Evolutionary conservation across 2,888 invertebrate genomes (phyloP).

Genomic region (Cinara cedri): DNA sequence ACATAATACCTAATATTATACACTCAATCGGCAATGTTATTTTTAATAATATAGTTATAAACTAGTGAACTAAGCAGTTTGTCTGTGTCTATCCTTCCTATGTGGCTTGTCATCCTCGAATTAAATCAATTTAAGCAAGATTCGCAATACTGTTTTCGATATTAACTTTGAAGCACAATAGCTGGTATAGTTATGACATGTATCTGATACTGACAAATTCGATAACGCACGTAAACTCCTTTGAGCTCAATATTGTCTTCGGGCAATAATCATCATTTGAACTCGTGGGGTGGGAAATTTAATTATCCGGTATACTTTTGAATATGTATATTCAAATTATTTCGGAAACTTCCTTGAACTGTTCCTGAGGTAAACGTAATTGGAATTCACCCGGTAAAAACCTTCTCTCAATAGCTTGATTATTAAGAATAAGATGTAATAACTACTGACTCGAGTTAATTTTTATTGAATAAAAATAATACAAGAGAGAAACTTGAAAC

Average conservation of each 20-base stretch:
- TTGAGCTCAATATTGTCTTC: constrained; percentile 13
- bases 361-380: background rate
- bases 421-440: background rate
- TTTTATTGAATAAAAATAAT: background rate
- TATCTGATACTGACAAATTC: constrained; percentile 1
- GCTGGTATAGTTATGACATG: background rate
- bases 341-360: background rate
- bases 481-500: background rate
- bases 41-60: background rate
- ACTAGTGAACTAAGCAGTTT: too few relatives aligned
- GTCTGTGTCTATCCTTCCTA: too few relatives aligned
- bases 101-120: background rate
- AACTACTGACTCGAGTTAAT: background rate
- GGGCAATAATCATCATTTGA: constrained; percentile 31
- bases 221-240: constrained; percentile 14
- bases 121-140: background rate
- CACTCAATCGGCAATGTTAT: too few relatives aligned
- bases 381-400: background rate
- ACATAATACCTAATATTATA: too few relatives aligned
- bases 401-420: background rate
- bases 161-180: background rate
- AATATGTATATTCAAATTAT: constrained; percentile 21
- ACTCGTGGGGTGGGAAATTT: background rate
- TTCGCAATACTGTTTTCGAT: background rate
- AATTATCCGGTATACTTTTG: constrained; percentile 17